These are phyloP conservation scores for Patella depressa DNA, from an alignment of 2,888 invertebrate species.

Conservation along the genomic window DNA sequence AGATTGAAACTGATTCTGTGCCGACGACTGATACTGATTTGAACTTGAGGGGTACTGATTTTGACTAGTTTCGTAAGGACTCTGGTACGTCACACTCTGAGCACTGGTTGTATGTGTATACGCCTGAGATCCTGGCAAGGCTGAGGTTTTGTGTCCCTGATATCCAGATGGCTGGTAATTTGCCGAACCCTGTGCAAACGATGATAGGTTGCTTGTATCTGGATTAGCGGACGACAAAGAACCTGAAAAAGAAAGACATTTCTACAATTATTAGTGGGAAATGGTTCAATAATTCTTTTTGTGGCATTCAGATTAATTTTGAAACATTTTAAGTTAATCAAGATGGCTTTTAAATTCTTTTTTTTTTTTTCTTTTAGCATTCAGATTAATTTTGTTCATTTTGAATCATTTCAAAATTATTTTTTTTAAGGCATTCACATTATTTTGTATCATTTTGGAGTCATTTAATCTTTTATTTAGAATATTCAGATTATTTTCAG, in stretches of 20 bases:
- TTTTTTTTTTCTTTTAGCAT: too few relatives aligned
- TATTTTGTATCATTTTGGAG: too few relatives aligned
- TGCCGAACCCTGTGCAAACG: slow-evolving; percentile 34
- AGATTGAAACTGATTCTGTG: slow-evolving; percentile 27
- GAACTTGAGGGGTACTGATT: slow-evolving; percentile 41
- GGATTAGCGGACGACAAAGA: slow-evolving; percentile 42
- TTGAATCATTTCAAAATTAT: too few relatives aligned
- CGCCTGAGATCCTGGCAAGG: slow-evolving; percentile 32
- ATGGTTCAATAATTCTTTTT: too few relatives aligned
- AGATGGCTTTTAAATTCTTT: too few relatives aligned
- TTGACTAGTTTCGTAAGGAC: slow-evolving; percentile 47
- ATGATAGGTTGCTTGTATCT: slow-evolving; percentile 36
- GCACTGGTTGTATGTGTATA: slow-evolving; percentile 37
- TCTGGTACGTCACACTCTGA: slow-evolving; percentile 25
- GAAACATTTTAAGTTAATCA: too few relatives aligned
- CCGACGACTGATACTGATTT: slow-evolving; percentile 41
- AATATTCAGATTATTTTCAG: too few relatives aligned
- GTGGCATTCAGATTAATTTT: too few relatives aligned
- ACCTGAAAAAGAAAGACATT: slow-evolving; percentile 36
- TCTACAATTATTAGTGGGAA: too few relatives aligned
- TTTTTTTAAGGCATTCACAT: too few relatives aligned
- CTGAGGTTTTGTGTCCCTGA: slow-evolving; percentile 38
- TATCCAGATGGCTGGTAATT: slow-evolving; percentile 38
- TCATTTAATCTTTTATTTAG: too few relatives aligned
- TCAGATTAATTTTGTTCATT: too few relatives aligned